Percentiles rank a stretch among this genome's conserved stretches.
phyloP scores from a whole-genome alignment of 2,888 invertebrate species.

The Lagria hirta region DNA sequence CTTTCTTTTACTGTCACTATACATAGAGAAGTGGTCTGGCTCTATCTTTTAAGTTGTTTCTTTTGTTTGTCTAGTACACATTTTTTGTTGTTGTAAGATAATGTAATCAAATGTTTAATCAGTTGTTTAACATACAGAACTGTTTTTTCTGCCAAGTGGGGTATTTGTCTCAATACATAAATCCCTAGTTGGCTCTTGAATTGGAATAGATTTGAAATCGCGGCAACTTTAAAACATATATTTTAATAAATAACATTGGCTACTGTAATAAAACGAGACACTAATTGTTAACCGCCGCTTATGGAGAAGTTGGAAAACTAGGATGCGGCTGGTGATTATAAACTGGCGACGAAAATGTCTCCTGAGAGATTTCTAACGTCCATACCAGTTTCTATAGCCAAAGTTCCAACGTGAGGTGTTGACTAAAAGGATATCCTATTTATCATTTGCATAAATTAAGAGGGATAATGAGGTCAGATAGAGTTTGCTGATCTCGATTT shows the following conservation, averaged over 20 bases:
- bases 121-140: too few species aligned
- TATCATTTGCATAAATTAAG: slow-evolving; percentile 23
- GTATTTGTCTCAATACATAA: slow-evolving; percentile 23
- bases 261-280: slow-evolving; percentile 34
- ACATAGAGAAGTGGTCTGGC: too few species aligned
- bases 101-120: too few species aligned
- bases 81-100: too few species aligned
- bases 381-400: slow-evolving; percentile 9
- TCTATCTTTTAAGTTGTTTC: too few species aligned
- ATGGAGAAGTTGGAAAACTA: slow-evolving; percentile 35
- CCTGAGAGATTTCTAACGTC: slow-evolving; percentile 11
- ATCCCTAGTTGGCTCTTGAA: slow-evolving; percentile 16
- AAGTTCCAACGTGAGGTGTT: slow-evolving; percentile 14
- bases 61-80: too few species aligned
- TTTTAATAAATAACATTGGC: slow-evolving; percentile 37
- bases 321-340: slow-evolving; percentile 34
- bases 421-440: slow-evolving; percentile 21
- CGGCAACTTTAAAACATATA: slow-evolving; percentile 39
- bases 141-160: too few species aligned
- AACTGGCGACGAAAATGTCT: slow-evolving; percentile 23
- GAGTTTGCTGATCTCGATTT: not conserved
- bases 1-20: too few species aligned
- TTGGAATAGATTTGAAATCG: slow-evolving; percentile 22
- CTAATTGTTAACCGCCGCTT: slow-evolving; percentile 40
- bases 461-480: slow-evolving; percentile 6